Conservation (phyloP, 2,113 vertebrate genomes). For the Ancistrus triradiatus region DNA sequence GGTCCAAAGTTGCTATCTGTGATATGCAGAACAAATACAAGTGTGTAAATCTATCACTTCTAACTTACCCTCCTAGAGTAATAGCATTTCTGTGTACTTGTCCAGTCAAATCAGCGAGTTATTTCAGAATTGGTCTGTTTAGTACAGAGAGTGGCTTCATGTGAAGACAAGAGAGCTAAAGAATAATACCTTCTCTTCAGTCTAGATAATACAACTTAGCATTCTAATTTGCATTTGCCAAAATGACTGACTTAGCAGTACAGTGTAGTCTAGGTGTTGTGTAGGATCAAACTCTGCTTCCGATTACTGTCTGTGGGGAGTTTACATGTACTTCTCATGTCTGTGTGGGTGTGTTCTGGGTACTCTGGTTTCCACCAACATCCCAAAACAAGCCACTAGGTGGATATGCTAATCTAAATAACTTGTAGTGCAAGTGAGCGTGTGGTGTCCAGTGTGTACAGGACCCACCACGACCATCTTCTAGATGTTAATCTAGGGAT, state of each 20-base stretch:
- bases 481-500: no score
- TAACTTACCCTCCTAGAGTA: slow-evolving; percentile 53
- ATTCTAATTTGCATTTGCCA: not conserved
- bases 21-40: not conserved
- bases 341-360: not conserved
- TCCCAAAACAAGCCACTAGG: no score
- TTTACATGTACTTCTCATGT: not conserved
- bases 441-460: no score
- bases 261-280: no score
- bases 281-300: not conserved
- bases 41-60: slow-evolving; percentile 53
- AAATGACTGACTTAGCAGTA: no score
- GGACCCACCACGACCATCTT: no score
- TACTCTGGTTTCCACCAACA: no score
- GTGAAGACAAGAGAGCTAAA: not conserved
- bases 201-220: not conserved
- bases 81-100: slow-evolving; percentile 64
- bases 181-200: slow-evolving; percentile 1
- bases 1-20: not conserved
- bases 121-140: slow-evolving; percentile 55
- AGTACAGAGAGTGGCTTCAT: slow-evolving; percentile 33
- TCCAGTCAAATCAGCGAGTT: slow-evolving; percentile 64
- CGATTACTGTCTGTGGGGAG: not conserved
- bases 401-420: no score
- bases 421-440: no score